These are phyloP conservation scores for Toxotes chatareus DNA, from an alignment of 2,113 vertebrate genomes.

Conservation along the genomic window DNA sequence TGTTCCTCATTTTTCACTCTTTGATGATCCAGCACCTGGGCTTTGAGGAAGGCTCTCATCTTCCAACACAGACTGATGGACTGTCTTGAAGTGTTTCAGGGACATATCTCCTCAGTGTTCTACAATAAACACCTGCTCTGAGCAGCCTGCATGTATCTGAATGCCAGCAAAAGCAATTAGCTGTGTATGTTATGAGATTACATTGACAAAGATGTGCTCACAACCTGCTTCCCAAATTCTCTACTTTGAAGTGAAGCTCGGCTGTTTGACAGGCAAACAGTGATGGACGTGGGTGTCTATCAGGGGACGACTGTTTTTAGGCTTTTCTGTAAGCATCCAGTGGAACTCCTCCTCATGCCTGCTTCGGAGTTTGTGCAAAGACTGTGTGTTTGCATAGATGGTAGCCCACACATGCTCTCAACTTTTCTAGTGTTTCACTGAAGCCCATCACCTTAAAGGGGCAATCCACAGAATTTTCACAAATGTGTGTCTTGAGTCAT, in stretches of 20 bases:
- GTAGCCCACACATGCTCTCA: slow-evolving; percentile 23
- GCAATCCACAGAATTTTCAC: background rate
- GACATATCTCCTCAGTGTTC: slow-evolving; percentile 26
- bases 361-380: slow-evolving; percentile 20
- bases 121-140: slow-evolving; percentile 5
- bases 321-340: slow-evolving; percentile 15
- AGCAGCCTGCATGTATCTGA: slow-evolving; percentile 45
- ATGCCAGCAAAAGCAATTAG: slow-evolving; percentile 67
- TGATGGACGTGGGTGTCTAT: slow-evolving; percentile 34
- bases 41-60: slow-evolving; percentile 40
- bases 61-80: slow-evolving; percentile 27
- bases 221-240: slow-evolving; percentile 49
- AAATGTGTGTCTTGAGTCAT: background rate
- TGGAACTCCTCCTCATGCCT: slow-evolving; percentile 19
- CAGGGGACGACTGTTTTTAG: slow-evolving; percentile 29
- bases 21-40: slow-evolving; percentile 53
- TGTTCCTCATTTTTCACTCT: slow-evolving; percentile 52
- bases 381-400: slow-evolving; percentile 20
- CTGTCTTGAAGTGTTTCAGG: slow-evolving; percentile 52
- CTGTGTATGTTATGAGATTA: slow-evolving; percentile 50
- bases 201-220: slow-evolving; percentile 51
- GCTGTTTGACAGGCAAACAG: slow-evolving; percentile 60
- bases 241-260: slow-evolving; percentile 66
- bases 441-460: background rate
- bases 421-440: slow-evolving; percentile 8